Base-by-base conservation (phyloP, 2,797 vertebrate species). In the Bradypodion ventrale region DNA sequence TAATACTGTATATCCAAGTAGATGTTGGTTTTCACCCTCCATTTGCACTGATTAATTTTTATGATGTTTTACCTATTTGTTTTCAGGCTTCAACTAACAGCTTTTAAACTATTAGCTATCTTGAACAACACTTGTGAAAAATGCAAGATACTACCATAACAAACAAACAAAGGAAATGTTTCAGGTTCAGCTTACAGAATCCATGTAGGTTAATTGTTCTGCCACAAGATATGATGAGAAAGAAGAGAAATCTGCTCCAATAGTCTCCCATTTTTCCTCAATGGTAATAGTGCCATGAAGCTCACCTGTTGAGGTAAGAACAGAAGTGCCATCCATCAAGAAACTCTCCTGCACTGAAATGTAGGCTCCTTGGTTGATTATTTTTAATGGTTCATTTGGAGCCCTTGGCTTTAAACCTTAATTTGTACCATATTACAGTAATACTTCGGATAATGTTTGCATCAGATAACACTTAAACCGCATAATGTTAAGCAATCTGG, bases 171-270 rank as follows among this genome's bases (percentile, higher is more conserved):
- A 79, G 8, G 25, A 80, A 80, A 59, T 27, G 44, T 40, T 56
- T 81, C 49, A 32, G 19, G 19, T 62, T 86, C 68, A 80, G 92
- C 97, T 85, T 93, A 99, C 98, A 3, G 98, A 97, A 16, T 99
- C 98, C 97, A 99, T 98, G 90, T 98, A 99, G 29, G 98, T 99
- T 92, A 99, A 94, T 93, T 99, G 98, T 91, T 99, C 98, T 0
- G 98, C 98, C 94, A 99, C 98, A 16, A 97, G 93, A 23, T 98
- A 97, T 1, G 97, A 95, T 0, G 96, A 93, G 66, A 99, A 98
- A 32, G 94, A 96, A 68, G 97, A 95, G 93, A 99, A 98, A 89
- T 98, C 97, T 82, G 96, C 89, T 79, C 90, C 93, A 83, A 96
- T 96, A 0, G 92, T 94, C 86, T 98, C 97, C 40, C 95, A 93